Base-by-base conservation (phyloP, 2,797 vertebrate species). In the Chelon labrosus region DNA sequence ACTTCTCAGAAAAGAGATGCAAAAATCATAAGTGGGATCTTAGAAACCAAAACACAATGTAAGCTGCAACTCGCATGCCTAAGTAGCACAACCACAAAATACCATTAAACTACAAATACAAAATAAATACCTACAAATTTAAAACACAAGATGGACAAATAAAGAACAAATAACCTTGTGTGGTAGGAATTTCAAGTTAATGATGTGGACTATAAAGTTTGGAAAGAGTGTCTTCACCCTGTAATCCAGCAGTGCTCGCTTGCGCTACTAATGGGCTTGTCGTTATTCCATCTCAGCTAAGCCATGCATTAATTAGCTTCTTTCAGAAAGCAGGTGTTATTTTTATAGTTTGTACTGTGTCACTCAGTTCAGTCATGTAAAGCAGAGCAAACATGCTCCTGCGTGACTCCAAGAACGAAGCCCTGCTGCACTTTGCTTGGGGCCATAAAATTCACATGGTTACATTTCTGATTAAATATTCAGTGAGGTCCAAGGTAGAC, bases 361-460 rank as follows among this genome's bases (percentile, higher is more conserved):
- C 73, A 72, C 72, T 87, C 71, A 73, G 65, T 87, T 90, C 83
- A 85, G 60, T 83, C 77, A 69, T 83, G 82, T 87, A 81, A 81
- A 77, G 65, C 81, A 77, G 79, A 56, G 62, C 75, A 85, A 89
- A 87, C 84, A 89, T 72, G 85, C 65, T 70, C 85, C 47, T 27
- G 75, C 73, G 64, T 65, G 74, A 75, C 70, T 51, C 47, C 13
- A 1, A 44, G 42, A 82, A 66, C 74, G 56, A 3, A 64, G 72
- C 64, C 68, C 66, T 44, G 65, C 65, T 63, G 61, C 80, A 58
- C 67, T 63, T 64, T 67, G 65, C 77, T 61, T 46, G 37, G 65
- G 79, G 72, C 70, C 70, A 49, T 73, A 73, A 73, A 64, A 85
- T 65, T 75, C 75, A 64, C 60, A 74, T 27, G 47, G 52, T 42